A percentile compares a stretch with the other conserved stretches of the same genome.
Evolutionary conservation across 2,113 vertebrate species (phyloP).

Genomic region (Colossoma macropomum): DNA sequence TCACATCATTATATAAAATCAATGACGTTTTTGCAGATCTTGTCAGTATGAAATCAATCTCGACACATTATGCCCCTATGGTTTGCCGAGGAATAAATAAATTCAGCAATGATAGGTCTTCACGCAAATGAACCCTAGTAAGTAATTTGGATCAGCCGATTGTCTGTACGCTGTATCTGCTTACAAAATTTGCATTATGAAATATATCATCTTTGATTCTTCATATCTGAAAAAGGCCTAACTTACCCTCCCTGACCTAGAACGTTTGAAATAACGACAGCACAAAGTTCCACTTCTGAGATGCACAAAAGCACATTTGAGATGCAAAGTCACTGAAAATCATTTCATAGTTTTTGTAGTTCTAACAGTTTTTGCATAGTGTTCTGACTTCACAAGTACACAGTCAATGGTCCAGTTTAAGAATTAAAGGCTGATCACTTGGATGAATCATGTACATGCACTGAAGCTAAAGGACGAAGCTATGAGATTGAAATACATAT

Average conservation of each 20-base stretch:
- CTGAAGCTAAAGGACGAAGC: not conserved
- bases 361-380: conserved; percentile 49
- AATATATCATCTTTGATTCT: conserved; percentile 7
- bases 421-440: conserved; percentile 19
- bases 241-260: not conserved
- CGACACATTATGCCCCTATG: conserved; percentile 14
- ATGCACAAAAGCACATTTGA: conserved; percentile 11
- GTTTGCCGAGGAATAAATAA: conserved; percentile 52
- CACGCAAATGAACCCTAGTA: conserved; percentile 21
- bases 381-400: conserved; percentile 30
- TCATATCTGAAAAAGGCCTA: not conserved
- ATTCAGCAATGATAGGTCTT: conserved; percentile 29
- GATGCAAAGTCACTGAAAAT: conserved; percentile 11
- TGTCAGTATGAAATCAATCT: conserved; percentile 25
- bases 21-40: conserved; percentile 24
- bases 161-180: conserved; percentile 28
- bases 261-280: conserved; percentile 8
- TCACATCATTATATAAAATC: conserved; percentile 52
- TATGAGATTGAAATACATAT: not conserved
- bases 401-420: conserved; percentile 52
- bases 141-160: conserved; percentile 36
- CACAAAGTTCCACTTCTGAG: conserved; percentile 33
- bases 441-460: conserved; percentile 8
- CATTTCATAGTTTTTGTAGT: not conserved
- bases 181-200: conserved; percentile 28